A percentile compares a stretch with the other conserved stretches of the same genome.
Evolutionary conservation across 1,140 invertebrate species (phyloP).

Genomic region (Trissolcus basalis): DNA sequence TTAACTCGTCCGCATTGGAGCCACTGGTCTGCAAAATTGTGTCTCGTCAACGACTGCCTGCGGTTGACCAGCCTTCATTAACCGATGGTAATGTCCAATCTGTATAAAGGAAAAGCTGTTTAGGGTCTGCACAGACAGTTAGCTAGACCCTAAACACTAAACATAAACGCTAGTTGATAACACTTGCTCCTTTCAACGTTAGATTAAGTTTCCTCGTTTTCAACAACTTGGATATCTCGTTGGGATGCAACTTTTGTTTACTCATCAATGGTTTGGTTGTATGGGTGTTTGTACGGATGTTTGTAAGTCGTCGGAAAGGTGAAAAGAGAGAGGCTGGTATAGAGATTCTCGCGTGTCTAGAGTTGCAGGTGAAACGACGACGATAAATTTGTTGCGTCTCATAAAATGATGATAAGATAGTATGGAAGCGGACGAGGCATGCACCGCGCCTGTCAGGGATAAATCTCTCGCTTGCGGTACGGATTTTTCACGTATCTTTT

Average conservation of each 20-base stretch:
- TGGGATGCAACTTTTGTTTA: too few species aligned
- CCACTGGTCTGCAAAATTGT: conserved; percentile 50
- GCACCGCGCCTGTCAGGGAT: conserved; percentile 53
- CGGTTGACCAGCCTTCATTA: conserved; percentile 44
- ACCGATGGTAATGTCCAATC: conserved; percentile 53
- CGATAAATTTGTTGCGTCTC: conserved; percentile 51
- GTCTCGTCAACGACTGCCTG: conserved; percentile 20
- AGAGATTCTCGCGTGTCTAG: not conserved
- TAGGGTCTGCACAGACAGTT: conserved; percentile 63
- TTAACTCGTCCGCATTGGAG: conserved; percentile 25
- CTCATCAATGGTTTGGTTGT: too few species aligned
- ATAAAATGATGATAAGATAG: conserved; percentile 56
- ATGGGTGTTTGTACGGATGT: too few species aligned
- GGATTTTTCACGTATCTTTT: conserved; percentile 62
- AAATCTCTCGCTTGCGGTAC: conserved; percentile 56
- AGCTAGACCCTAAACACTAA: conserved; percentile 66
- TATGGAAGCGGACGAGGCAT: conserved; percentile 40
- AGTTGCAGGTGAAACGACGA: conserved; percentile 5
- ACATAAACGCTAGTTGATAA: conserved; percentile 75
- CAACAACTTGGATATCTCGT: too few species aligned
- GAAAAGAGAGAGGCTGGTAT: too few species aligned
- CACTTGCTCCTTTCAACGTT: not conserved
- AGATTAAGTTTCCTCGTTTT: too few species aligned
- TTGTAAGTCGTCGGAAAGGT: too few species aligned
- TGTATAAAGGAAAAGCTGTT: conserved; percentile 54